These are phyloP conservation scores for Hypercompe scribonia DNA, from an alignment of 2,888 invertebrate species.

Conservation along the genomic window DNA sequence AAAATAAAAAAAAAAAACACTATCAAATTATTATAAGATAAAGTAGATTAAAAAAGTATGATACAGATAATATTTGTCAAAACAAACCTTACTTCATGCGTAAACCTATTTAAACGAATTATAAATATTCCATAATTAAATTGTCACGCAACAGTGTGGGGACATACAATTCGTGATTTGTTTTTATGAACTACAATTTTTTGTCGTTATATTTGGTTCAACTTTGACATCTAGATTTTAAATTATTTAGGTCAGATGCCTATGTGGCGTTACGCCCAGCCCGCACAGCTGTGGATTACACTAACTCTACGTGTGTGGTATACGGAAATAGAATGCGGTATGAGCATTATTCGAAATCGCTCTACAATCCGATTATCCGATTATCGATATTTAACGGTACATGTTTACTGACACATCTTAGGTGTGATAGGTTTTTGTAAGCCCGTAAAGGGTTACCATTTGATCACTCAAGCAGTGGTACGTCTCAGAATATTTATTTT, in stretches of 20 bases:
- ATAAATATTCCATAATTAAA: constrained; percentile 6
- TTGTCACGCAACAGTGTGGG: constrained; percentile 20
- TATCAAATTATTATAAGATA: not conserved
- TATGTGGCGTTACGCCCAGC: constrained; percentile 26
- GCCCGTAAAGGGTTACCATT: not conserved
- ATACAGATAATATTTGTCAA: not conserved
- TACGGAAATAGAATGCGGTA: constrained; percentile 7
- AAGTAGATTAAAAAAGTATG: not conserved
- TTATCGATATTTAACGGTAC: not conserved
- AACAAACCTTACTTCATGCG: constrained; percentile 1
- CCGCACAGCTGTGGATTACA: constrained; percentile 18
- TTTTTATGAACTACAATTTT: constrained; percentile 28
- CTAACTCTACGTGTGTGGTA: constrained; percentile 1
- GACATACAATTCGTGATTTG: constrained; percentile 34
- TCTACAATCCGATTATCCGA: not conserved
- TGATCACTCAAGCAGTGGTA: not conserved
- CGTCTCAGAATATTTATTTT: not conserved
- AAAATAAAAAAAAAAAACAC: not conserved
- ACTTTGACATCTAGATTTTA: constrained; percentile 53
- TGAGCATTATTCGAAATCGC: not conserved
- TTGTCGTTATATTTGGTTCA: constrained; percentile 47
- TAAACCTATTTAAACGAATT: not conserved
- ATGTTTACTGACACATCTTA: not conserved
- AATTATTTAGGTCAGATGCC: constrained; percentile 52
- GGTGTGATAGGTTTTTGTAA: not conserved